Evolutionary conservation across 2,113 vertebrate genomes (phyloP).

Genomic region (Seriola rivoliana): DNA sequence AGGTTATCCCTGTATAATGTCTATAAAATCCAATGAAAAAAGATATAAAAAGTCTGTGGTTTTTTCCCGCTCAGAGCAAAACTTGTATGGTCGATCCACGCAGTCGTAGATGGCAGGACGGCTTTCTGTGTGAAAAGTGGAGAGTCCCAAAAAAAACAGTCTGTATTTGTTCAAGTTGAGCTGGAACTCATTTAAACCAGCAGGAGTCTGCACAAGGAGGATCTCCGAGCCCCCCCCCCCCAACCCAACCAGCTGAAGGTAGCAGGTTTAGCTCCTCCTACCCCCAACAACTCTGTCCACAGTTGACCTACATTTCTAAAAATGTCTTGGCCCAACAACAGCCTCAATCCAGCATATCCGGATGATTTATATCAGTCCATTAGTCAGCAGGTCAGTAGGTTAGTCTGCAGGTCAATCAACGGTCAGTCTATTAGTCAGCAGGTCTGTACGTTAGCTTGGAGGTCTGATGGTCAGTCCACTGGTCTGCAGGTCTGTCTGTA

Average conservation of each 20-base stretch:
- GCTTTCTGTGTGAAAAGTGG: constrained; percentile 1
- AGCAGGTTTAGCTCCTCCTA: neutral
- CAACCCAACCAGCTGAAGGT: neutral
- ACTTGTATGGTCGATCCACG: constrained; percentile 41
- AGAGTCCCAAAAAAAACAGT: neutral
- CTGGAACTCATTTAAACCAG: constrained; percentile 23
- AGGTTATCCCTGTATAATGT: constrained; percentile 37
- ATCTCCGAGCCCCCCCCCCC: neutral
- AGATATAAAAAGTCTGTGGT: constrained; percentile 54
- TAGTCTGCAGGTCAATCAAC: neutral
- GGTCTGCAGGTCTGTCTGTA: neutral
- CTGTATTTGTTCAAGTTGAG: constrained; percentile 12
- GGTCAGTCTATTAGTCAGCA: neutral
- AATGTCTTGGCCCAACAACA: neutral
- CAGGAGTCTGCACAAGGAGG: neutral
- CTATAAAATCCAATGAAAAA: constrained; percentile 51
- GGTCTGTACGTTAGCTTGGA: neutral
- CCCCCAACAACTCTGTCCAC: neutral
- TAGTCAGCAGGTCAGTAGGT: neutral
- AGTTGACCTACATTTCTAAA: neutral
- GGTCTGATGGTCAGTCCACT: neutral
- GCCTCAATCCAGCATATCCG: neutral
- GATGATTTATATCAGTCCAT: neutral
- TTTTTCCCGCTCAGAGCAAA: constrained; percentile 59
- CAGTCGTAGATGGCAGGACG: constrained; percentile 16